Evolutionary conservation across 2,797 vertebrate genomes (phyloP), one percentile per base, ranked within the genome.

Genomic region (Manis crassicaudata): DNA sequence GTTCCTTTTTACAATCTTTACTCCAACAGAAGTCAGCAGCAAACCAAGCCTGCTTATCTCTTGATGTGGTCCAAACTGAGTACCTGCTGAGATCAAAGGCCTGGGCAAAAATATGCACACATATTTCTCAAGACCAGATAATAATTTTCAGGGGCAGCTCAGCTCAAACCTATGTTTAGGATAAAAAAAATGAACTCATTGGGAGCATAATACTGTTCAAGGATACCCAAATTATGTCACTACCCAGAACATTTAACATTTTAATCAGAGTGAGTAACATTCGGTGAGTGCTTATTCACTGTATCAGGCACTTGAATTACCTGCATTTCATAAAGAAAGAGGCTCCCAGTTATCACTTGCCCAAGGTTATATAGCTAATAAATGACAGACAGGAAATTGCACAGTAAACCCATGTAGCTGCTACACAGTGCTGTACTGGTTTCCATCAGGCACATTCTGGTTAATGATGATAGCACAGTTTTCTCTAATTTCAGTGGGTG

Each of bases 321-420:
- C 32, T 92, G 96, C 76, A 87, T 92, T 95, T 96, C 40, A 88
- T 90, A 83, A 88, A 35, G 67, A 94, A 88, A 23, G n/a, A 82
- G 13, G 40, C 56, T 97, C 70, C 90, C 35, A 62, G 62, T 58
- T 91, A 67, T 92, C 87, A 72, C 40, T 84, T 6, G 1, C 40
- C 52, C 52, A 52, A 58, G 43, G 73, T 87, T 80, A 84, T 46
- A 90, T 80, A 87, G 65, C 83, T 96, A 94, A 93, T 93, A 93
- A 83, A 86, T 81, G 75, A 27, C 70, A 96, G 75, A 56, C 54
- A 75, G 87, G 73, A 89, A 96, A 93, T 95, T 93, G 83, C 37
- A 88, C 40, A 87, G 83, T 29, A 83, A 91, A 63, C 46, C 68
- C 63, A 65, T n/a, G 37, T 73, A 91, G 80, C 63, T 54, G 37